phyloP scores from a whole-genome alignment of 2,113 vertebrate species.

The Sus scrofa region T2T-Sscrofa CM000819.6:228001-228500 shows the following conservation, averaged over 20 bases:
- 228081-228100: neutral
- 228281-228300: neutral
- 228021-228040: neutral
- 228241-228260: too few species aligned
- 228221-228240: accelerated
- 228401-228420: neutral
- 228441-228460: neutral
- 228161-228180: accelerated
- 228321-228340: neutral
- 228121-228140: neutral
- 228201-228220: accelerated
- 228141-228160: accelerated
- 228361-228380: neutral
- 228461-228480: neutral
- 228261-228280: neutral
- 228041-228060: too few species aligned
- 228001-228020: accelerated
- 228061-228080: too few species aligned
- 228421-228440: neutral
- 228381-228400: neutral
- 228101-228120: neutral
- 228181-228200: accelerated
- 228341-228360: neutral
- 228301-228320: neutral
- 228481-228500: neutral